Conservation (phyloP, 2,113 vertebrate species). For the Cyphomyrus plagiostoma region DNA sequence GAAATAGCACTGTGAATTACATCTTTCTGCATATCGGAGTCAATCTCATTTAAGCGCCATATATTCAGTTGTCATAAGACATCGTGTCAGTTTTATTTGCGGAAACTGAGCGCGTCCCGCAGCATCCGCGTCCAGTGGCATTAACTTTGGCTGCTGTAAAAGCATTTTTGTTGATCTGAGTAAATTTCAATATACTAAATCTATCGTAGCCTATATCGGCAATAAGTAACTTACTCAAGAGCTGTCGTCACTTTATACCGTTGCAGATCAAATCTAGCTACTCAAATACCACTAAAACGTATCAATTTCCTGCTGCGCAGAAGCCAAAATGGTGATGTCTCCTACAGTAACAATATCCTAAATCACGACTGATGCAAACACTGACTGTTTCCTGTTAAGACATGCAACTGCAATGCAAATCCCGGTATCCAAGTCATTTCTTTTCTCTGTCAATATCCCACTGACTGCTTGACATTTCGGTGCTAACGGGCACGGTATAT, state of each 20-base stretch:
- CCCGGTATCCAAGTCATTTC: neutral
- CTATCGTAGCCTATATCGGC: neutral
- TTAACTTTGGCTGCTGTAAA: neutral
- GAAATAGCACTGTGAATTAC: neutral
- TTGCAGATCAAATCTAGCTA: neutral
- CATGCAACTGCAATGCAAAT: neutral
- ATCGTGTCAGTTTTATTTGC: neutral
- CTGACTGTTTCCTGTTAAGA: neutral
- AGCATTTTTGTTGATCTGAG: neutral
- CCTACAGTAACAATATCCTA: neutral
- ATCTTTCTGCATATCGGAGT: neutral
- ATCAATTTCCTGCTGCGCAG: neutral
- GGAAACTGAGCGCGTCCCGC: neutral
- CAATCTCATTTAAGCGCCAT: neutral
- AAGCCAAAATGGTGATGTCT: neutral
- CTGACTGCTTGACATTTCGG: neutral
- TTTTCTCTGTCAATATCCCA: neutral
- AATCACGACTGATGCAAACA: neutral
- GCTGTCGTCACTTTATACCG: neutral
- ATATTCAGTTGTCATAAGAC: neutral
- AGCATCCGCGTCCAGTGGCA: neutral
- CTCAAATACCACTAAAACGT: neutral
- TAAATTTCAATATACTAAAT: neutral
- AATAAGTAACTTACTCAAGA: neutral
- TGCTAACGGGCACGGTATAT: neutral